Evolutionary conservation across 2,888 invertebrate species (phyloP), one percentile per base, ranked within the genome.

Genomic region (Hydrotaea cyrtoneurina): DNA sequence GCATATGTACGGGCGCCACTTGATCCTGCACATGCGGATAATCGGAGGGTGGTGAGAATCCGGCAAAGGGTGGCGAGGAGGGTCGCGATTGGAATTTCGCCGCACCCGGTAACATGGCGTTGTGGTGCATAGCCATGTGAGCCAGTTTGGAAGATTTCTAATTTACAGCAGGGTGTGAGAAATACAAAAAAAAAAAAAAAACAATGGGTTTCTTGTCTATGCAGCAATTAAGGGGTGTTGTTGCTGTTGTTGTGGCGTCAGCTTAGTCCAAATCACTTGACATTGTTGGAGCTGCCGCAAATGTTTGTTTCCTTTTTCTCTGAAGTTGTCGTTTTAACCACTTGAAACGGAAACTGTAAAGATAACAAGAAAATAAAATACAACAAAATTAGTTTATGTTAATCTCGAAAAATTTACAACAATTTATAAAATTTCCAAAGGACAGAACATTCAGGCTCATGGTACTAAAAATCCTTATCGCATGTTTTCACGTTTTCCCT

Each of bases 1-100:
- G 85, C 64, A 78, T 64, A 55, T 79, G 83, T 15, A 78, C 69
- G 13, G 69, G 69, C 5, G 83, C 55, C 8, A 85, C 72, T 80
- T 82, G 86, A 72, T 93, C 93, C 43, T 83, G 82, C 43, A 46
- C 57, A 64, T 95, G 95, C 86, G 95, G 95, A 92, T 95, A 96
- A 85, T 95, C 95, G 87, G 95, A 95, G 88, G 96, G 95, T 86
- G 95, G 96, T 87, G 96, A 95, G 92, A 96, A 96, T 93, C 95
- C 95, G 93, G 96, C 94, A 93, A 93, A 93, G 81, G 93, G 93
- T 80, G 94, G 93, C 85, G 93, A 93, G 72, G 90, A 89, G 79
- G 92, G 91, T 79, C 91, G 89, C 81, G 91, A 89, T 81, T 92
- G 91, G 86, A 91, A 92, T 86, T 92, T 92, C 79, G 90, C 88